Evolutionary conservation across 1,140 invertebrate species (phyloP).

Genomic region (Drosophila saltans): DNA sequence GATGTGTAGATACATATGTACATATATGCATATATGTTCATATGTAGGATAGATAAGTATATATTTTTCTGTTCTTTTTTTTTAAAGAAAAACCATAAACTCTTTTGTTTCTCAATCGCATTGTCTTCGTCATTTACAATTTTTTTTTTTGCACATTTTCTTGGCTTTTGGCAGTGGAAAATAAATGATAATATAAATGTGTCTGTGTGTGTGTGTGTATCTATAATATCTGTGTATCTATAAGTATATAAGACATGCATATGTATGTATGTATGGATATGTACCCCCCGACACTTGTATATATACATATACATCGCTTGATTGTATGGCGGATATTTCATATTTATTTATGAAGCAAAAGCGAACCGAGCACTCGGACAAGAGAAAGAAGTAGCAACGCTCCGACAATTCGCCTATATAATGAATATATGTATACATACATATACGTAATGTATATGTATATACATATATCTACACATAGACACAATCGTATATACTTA

Average conservation of each 20-base stretch:
- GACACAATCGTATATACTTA: constrained; percentile 3
- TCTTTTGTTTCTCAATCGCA: constrained; percentile 18
- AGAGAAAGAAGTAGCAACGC: constrained; percentile 39
- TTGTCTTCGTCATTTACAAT: constrained; percentile 34
- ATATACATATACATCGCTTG: neutral
- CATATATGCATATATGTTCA: too few relatives aligned
- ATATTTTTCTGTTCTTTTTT: neutral
- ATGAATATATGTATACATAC: neutral
- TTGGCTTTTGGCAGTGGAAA: constrained; percentile 54
- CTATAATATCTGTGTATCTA: constrained; percentile 20
- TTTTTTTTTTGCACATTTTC: constrained; percentile 33
- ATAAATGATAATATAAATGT: constrained; percentile 58
- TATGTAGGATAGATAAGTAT: neutral
- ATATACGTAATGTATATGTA: constrained; percentile 7
- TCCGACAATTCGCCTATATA: constrained; percentile 19
- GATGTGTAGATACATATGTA: too few relatives aligned
- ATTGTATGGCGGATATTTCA: constrained; percentile 38
- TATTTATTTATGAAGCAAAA: constrained; percentile 50
- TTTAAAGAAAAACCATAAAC: neutral
- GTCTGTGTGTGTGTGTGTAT: constrained; percentile 16
- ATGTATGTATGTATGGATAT: constrained; percentile 19
- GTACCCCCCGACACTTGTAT: constrained; percentile 4
- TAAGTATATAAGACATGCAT: constrained; percentile 17
- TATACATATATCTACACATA: neutral
- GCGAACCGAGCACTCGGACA: constrained; percentile 19